phyloP scores from a whole-genome alignment of 2,888 invertebrate genomes.

The Anticlea derivata region DNA sequence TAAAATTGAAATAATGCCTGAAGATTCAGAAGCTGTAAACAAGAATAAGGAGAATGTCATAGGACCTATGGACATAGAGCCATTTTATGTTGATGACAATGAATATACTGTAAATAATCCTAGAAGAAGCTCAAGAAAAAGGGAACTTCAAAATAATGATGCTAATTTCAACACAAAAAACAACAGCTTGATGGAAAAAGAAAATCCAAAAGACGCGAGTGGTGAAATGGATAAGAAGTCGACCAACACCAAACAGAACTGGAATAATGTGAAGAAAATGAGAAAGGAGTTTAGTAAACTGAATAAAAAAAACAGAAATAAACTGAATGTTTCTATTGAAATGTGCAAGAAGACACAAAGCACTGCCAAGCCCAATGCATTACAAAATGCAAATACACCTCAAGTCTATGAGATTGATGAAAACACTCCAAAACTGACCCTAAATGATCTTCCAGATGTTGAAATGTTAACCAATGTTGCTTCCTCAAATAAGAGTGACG shows the following conservation, averaged over 20 bases:
- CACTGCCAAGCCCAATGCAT: constrained; percentile 33
- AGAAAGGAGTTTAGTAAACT: constrained; percentile 74
- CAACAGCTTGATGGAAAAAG: constrained; percentile 45
- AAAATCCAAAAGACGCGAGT: constrained; percentile 49
- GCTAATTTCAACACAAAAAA: constrained; percentile 32
- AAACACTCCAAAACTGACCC: constrained; percentile 48
- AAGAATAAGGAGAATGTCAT: constrained; percentile 53
- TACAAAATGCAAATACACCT: constrained; percentile 22
- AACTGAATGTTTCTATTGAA: constrained; percentile 77
- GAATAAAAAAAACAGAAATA: constrained; percentile 65
- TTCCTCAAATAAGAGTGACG: constrained; percentile 18
- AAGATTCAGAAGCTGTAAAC: constrained; percentile 51
- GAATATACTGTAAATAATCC: constrained; percentile 60
- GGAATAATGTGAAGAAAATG: constrained; percentile 76
- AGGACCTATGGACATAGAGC: constrained; percentile 61
- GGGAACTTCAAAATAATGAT: constrained; percentile 46
- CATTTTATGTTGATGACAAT: constrained; percentile 54
- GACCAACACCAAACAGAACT: constrained; percentile 59
- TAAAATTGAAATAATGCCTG: constrained; percentile 67
- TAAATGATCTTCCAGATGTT: constrained; percentile 18
- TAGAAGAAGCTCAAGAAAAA: constrained; percentile 68
- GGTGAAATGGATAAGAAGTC: constrained; percentile 52
- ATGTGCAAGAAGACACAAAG: constrained; percentile 66
- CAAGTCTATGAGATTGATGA: constrained; percentile 56
- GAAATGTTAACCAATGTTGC: constrained; percentile 21